Evolutionary conservation across 2,797 vertebrate species (phyloP), one percentile per base, ranked within the genome.

Genomic region (Picus viridis): DNA sequence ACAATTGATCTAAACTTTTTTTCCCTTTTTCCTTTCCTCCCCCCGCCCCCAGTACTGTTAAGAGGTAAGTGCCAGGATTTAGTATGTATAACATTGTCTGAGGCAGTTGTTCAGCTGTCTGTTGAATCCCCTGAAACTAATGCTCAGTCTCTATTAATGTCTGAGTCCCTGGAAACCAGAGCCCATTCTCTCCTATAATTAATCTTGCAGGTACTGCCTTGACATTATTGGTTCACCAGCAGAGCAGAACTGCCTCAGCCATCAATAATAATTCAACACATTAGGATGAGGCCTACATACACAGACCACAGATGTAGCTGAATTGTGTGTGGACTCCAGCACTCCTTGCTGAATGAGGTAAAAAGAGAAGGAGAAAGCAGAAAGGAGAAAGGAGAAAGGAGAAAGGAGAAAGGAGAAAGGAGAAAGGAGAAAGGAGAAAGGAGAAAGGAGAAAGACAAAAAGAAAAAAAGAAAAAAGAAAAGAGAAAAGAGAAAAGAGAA

Each of bases 191-290:
- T 97, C 76, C 96, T 97, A 96, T 97, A 98, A 98, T 98, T 98
- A 98, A 98, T 98, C 98, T 98, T 98, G 95, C 97, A 98, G 98
- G 97, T 98, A 97, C 94, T 97, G 95, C 96, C 94, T 97, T 98
- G 98, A 98, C 98, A 98, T 98, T 98, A 98, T 97, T 98, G 98
- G 98, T 98, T 98, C 98, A 98, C 98, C 96, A 97, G 96, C 97
- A 97, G 98, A 98, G 98, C 98, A 98, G 97, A 98, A 98, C 97
- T 97, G 96, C 97, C 96, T 97, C 90, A 96, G 96, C 96, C 96
- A 98, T 98, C 98, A 98, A 98, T 98, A 98, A 98, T 98, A 97
- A 98, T 98, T 97, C 97, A 96, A 77, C 83, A 61, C 96, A 97
- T 98, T 97, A 98, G 96, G 89, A 97, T 96, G 92, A 97, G 96